A percentile compares a stretch with the other conserved stretches of the same genome.
Evolutionary conservation across 2,797 vertebrate species (phyloP).

Genomic region (Melanotaenia trifasciata): DNA sequence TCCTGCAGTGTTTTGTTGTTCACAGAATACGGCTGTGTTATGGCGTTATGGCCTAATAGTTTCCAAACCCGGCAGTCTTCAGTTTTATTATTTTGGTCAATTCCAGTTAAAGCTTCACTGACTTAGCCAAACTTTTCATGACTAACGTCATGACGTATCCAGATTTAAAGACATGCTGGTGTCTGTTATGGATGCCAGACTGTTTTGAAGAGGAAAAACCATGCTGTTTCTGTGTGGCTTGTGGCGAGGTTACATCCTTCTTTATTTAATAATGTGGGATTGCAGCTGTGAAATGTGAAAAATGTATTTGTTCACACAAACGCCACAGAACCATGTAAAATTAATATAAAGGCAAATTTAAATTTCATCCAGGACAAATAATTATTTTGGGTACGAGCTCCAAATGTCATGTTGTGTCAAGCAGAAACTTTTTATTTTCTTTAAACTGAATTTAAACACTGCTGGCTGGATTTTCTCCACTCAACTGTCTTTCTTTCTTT

Average conservation of each 20-base stretch:
- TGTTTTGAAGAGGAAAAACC: too few species aligned
- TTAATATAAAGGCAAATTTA: constrained; percentile 41
- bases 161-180: constrained; percentile 4
- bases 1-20: neutral
- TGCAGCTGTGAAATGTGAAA: constrained; percentile 26
- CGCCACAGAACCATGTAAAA: constrained; percentile 41
- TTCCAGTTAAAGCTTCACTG: neutral
- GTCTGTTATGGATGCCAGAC: too few species aligned
- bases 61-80: neutral
- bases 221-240: neutral
- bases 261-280: constrained; percentile 24
- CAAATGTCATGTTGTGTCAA: constrained; percentile 58
- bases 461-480: neutral
- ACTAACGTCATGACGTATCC: constrained; percentile 1
- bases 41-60: neutral
- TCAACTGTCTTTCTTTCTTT: constrained; percentile 18
- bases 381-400: constrained; percentile 51
- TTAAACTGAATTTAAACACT: constrained; percentile 4
- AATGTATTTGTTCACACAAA: constrained; percentile 44
- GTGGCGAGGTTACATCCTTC: neutral
- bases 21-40: neutral
- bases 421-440: constrained; percentile 32
- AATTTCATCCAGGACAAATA: constrained; percentile 46
- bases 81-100: constrained; percentile 5
- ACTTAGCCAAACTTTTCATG: constrained; percentile 4